phyloP scores from a whole-genome alignment of 2,888 invertebrate genomes.

The Ornithoptera alexandrae region DNA sequence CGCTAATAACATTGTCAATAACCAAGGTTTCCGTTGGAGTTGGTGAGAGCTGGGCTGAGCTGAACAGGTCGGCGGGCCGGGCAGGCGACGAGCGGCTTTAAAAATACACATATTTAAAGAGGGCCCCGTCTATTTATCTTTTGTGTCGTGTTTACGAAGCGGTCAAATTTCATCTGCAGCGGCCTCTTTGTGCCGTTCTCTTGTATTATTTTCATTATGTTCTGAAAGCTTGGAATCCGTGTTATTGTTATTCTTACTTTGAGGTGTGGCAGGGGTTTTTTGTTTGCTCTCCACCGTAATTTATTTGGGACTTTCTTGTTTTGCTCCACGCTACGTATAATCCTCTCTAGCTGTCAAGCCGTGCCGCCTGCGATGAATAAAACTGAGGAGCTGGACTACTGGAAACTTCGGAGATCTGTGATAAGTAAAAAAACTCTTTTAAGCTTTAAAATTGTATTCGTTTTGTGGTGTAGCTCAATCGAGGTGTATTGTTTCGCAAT shows the following conservation, averaged over 20 bases:
- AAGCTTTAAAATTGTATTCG: too few species aligned
- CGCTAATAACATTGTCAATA: too few species aligned
- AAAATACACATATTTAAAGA: slow-evolving; percentile 36
- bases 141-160: slow-evolving; percentile 48
- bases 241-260: slow-evolving; percentile 70
- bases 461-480: too few species aligned
- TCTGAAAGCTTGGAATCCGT: slow-evolving; percentile 48
- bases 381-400: slow-evolving; percentile 47
- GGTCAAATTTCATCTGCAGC: slow-evolving; percentile 55
- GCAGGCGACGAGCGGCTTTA: too few species aligned
- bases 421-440: too few species aligned
- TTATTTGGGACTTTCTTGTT: slow-evolving; percentile 59
- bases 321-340: slow-evolving; percentile 53
- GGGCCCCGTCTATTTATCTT: slow-evolving; percentile 40
- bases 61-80: too few species aligned
- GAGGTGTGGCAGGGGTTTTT: slow-evolving; percentile 61
- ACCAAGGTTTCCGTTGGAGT: too few species aligned
- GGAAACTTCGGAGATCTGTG: slow-evolving; percentile 40
- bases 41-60: too few species aligned
- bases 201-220: slow-evolving; percentile 59
- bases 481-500: too few species aligned
- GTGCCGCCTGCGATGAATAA: slow-evolving; percentile 46
- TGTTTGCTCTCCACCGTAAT: slow-evolving; percentile 56
- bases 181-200: slow-evolving; percentile 42
- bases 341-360: slow-evolving; percentile 51